These are phyloP conservation scores for Muscidifurax raptorellus DNA, from an alignment of 1,140 invertebrate species.

Conservation along the genomic window DNA sequence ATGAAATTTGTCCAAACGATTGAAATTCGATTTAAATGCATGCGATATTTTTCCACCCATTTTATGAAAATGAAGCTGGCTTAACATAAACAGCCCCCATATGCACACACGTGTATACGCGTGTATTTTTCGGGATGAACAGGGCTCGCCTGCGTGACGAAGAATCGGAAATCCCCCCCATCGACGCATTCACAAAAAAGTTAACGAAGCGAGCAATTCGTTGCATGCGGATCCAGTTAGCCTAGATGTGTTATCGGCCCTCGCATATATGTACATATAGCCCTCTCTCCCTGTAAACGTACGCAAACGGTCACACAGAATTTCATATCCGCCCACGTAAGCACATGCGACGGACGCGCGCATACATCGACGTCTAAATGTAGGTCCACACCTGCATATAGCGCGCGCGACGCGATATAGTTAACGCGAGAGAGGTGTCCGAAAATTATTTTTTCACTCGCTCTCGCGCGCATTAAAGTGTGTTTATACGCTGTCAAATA, in stretches of 20 bases:
- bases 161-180: background rate
- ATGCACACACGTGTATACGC: no score
- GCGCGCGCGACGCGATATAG: background rate
- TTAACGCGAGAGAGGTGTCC: background rate
- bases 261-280: conserved; percentile 18
- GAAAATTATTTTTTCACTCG: background rate
- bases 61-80: background rate
- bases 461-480: no score
- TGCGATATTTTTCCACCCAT: background rate
- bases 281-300: background rate
- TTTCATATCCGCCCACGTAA: conserved; percentile 26
- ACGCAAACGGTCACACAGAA: background rate
- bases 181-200: background rate
- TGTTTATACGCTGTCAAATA: no score
- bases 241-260: background rate
- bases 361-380: background rate
- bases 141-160: no score
- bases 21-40: background rate
- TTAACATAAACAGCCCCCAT: background rate
- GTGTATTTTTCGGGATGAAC: no score
- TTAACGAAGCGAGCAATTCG: conserved; percentile 7
- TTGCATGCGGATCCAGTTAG: background rate
- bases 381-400: background rate
- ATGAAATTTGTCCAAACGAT: background rate
- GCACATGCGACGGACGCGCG: background rate